Conservation (phyloP, 2,888 invertebrate genomes). For the Drosophila testacea region DNA sequence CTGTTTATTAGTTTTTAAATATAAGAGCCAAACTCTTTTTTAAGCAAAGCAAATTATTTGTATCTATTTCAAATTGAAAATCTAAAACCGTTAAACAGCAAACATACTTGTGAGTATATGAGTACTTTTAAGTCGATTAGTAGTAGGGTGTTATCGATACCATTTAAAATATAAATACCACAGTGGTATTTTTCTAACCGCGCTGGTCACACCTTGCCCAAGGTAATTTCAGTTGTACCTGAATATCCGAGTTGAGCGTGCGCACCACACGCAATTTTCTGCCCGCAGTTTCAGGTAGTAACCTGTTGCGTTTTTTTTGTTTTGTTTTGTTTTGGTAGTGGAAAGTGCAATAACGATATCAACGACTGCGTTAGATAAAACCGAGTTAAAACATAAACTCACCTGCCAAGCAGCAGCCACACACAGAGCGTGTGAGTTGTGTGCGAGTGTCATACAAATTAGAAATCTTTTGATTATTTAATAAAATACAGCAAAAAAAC, state of each 20-base stretch:
- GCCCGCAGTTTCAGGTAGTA: constrained; percentile 25
- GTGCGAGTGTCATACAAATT: constrained; percentile 52
- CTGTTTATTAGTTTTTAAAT: too few relatives aligned
- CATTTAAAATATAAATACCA: neutral
- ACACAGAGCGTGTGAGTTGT: constrained; percentile 45
- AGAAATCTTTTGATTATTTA: constrained; percentile 58
- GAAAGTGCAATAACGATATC: constrained; percentile 57
- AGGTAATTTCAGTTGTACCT: constrained; percentile 42
- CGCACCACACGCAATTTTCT: constrained; percentile 24
- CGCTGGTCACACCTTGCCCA: neutral
- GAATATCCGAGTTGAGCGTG: constrained; percentile 48
- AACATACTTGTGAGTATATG: neutral
- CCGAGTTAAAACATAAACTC: constrained; percentile 40
- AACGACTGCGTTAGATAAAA: constrained; percentile 46
- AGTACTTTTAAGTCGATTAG: neutral
- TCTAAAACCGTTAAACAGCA: neutral
- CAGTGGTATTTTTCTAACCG: neutral
- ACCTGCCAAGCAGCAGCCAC: constrained; percentile 12
- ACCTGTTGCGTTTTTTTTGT: constrained; percentile 55
- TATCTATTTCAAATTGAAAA: neutral
- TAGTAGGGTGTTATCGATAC: neutral
- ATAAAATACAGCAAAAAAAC: constrained; percentile 47
- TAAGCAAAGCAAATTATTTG: too few relatives aligned
- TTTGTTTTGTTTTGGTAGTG: constrained; percentile 50
- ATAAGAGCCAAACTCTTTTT: too few relatives aligned